These are phyloP conservation scores for Helicoverpa armigera DNA, from an alignment of 1,140 invertebrate species.

Conservation along the genomic window DNA sequence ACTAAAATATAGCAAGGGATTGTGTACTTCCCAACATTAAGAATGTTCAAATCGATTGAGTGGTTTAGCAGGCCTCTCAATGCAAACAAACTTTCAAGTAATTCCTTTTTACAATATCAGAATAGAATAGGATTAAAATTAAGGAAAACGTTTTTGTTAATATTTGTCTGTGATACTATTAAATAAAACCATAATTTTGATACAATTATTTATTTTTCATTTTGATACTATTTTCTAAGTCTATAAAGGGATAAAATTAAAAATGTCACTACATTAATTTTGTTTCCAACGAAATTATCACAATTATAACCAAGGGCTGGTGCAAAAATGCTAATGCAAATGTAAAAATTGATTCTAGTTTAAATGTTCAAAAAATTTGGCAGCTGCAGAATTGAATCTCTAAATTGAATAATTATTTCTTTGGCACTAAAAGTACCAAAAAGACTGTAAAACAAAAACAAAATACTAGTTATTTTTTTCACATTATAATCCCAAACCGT, in stretches of 20 bases:
- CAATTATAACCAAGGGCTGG: neutral
- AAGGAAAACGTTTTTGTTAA: neutral
- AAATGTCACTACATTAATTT: slow-evolving; percentile 46
- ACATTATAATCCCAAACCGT: slow-evolving; percentile 14
- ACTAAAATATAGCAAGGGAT: too few species aligned
- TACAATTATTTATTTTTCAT: slow-evolving; percentile 48
- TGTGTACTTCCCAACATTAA: too few species aligned
- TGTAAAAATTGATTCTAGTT: neutral
- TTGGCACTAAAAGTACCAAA: slow-evolving; percentile 34
- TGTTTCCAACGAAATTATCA: slow-evolving; percentile 11
- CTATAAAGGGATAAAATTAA: slow-evolving; percentile 27
- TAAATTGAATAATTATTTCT: slow-evolving; percentile 32
- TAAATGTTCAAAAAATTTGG: slow-evolving; percentile 35
- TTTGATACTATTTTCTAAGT: slow-evolving; percentile 45
- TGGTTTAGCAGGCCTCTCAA: too few species aligned
- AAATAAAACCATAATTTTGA: slow-evolving; percentile 38
- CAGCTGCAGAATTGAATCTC: slow-evolving; percentile 39
- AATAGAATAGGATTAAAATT: neutral
- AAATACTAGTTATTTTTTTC: neutral
- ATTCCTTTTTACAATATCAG: too few species aligned
- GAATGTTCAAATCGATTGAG: too few species aligned
- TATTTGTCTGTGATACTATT: slow-evolving; percentile 20
- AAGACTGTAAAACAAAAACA: neutral
- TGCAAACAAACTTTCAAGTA: too few species aligned
- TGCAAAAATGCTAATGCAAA: slow-evolving; percentile 22